Base-by-base conservation (phyloP, 2,113 vertebrate species). In the Typhlomys cinereus region DNA sequence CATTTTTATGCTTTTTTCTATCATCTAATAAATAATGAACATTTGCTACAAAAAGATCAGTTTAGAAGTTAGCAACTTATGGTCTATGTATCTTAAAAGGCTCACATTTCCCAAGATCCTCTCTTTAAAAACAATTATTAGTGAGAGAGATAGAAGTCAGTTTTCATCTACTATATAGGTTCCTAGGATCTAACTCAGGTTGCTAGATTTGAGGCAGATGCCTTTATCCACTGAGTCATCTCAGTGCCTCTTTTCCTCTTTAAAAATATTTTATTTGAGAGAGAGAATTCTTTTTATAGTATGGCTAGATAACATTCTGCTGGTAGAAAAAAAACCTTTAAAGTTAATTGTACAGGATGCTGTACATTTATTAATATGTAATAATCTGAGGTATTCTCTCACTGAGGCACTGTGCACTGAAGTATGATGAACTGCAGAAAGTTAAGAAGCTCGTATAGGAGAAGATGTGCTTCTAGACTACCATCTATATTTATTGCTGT, bases 11-110 rank as follows among this genome's bases (percentile, higher is more conserved):
- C 86, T 89, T 92, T 90, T 34, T 75, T 81, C 6, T 69, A 41
- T 36, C 7, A 80, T 29, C 29, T 85, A 71, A 94, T 67, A 75
- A 85, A 17, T 46, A 57, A 57, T 52, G 81, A 81, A 94, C 48
- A 57, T 67, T 44, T 84, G 25, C 74, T 81, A 90, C 31, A 74
- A 78, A n/a, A 18, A 91, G 71, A 82, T 50, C 15, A 61, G 93
- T 69, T 89, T 69, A 12, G 82, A 93, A 93, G 76, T 76, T 52
- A 88, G 59, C 81, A 86, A 76, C 12, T 88, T 82, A 17, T n/a
- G 36, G 15, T 57, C 92, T 81, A 10, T 62, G 88, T 81, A 41
- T 34, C 54, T 96, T 48, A 81, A 46, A 76, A 89, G 15, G 54
- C 21, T 23, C 25, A 36, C 9, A 86, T 66, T 93, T 93, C 20